These are phyloP conservation scores for Xestia ashworthii DNA, from an alignment of 2,888 invertebrate species.

Conservation along the genomic window DNA sequence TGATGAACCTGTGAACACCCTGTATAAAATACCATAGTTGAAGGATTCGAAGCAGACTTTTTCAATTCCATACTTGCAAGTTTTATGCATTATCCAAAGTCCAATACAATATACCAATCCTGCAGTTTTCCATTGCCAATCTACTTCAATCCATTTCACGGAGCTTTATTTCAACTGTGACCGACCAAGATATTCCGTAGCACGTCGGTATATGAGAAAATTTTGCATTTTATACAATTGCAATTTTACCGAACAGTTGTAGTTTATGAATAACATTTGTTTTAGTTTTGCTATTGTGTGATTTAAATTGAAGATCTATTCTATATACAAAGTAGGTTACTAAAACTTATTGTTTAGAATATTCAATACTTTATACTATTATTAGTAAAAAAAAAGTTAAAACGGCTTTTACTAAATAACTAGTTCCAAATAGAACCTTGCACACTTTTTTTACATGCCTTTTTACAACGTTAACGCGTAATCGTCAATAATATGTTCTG, in stretches of 20 bases:
- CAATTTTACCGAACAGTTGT: conserved; percentile 42
- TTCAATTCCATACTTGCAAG: background rate
- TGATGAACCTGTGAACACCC: no score
- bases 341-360: background rate
- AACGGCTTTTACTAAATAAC: background rate
- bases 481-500: background rate
- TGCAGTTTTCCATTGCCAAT: conserved; percentile 38
- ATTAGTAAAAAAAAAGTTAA: background rate
- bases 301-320: conserved; percentile 1
- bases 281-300: conserved; percentile 25
- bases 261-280: conserved; percentile 47
- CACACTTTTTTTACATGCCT: background rate
- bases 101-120: conserved; percentile 13
- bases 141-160: conserved; percentile 42
- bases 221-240: conserved; percentile 58
- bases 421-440: background rate
- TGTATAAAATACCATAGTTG: background rate
- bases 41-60: background rate
- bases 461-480: background rate
- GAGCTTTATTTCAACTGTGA: conserved; percentile 60
- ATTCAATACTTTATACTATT: background rate
- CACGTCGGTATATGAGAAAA: conserved; percentile 43
- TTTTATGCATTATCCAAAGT: background rate
- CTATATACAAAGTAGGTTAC: background rate
- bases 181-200: conserved; percentile 44